Evolutionary conservation across 2,888 invertebrate species (phyloP), one percentile per base, ranked within the genome.

Genomic region (Hirtodrosophila alboralis): DNA sequence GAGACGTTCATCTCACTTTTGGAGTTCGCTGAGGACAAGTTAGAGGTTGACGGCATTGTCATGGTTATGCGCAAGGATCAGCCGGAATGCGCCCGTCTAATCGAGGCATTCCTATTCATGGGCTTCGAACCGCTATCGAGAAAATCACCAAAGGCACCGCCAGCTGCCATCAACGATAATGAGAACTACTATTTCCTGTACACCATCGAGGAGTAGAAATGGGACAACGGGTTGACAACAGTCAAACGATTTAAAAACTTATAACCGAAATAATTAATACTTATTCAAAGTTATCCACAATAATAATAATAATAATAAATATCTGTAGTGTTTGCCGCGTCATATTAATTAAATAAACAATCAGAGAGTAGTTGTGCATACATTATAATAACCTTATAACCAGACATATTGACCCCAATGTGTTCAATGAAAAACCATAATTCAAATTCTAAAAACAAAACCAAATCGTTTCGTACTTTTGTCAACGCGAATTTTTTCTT

Each of bases 21-120:
- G 83, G 98, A 98, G 92, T 98, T 97, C 89, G 98, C 98, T 48
- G 98, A 98, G 91, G 98, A 98, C 89, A 94, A 95, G 69, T 93
- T 98, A 48, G 94, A 94, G 66, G 97, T 96, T 90, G 93, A 93
- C 77, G 94, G 95, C 88, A 95, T 96, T 86, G 92, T 93, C 63
- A 91, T 93, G 89, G 96, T 95, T 91, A 94, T 97, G 90, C 93
- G 94, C 77, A 96, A 96, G 91, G 94, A 95, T 87, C 94, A 97
- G 48, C 90, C 93, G 43, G 97, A 98, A 89, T 94, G 97, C 91
- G 95, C 95, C 47, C 94, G 95, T 77, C 92, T 98, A 86, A 94
- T 98, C 72, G 95, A 98, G 83, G 97, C 98, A 27, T 98, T 98
- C 93, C 97, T 97, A 95, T 98, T 97, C 92, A 94, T 98, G 92